These are phyloP conservation scores for Epinephelus moara DNA, from an alignment of 2,113 vertebrate species.

Conservation along the genomic window DNA sequence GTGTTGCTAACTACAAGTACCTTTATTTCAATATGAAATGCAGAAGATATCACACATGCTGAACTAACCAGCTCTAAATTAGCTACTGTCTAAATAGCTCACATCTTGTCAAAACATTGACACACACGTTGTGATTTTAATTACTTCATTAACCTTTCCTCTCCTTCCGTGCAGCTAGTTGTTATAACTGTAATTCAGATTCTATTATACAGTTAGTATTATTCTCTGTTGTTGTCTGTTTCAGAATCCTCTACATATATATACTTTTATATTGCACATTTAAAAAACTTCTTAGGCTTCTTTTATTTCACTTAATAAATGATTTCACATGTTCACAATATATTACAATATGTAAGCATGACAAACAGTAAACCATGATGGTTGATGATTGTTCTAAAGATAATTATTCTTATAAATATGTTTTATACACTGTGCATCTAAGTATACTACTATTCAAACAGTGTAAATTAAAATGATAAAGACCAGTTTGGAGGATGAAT, in stretches of 20 bases:
- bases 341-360: not conserved
- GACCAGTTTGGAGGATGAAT: not conserved
- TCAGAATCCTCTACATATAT: not conserved
- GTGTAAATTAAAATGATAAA: slow-evolving; percentile 4
- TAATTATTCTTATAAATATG: not conserved
- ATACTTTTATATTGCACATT: not conserved
- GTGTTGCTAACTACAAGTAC: not conserved
- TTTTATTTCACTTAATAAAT: not conserved
- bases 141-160: slow-evolving; percentile 48
- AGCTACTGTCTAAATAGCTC: slow-evolving; percentile 23
- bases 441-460: not conserved
- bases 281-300: not conserved
- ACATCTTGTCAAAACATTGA: slow-evolving; percentile 9
- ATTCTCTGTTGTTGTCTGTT: not conserved
- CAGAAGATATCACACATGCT: not conserved
- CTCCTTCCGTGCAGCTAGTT: not conserved
- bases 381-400: not conserved
- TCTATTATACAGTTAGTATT: not conserved
- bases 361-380: not conserved
- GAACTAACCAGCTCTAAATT: slow-evolving; percentile 28
- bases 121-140: slow-evolving; percentile 31
- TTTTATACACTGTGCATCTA: not conserved
- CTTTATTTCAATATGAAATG: slow-evolving; percentile 1
- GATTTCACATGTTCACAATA: not conserved
- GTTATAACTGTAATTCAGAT: slow-evolving; percentile 22